Base-by-base conservation (phyloP, 2,888 invertebrate genomes). In the Anarsia innoxiella region DNA sequence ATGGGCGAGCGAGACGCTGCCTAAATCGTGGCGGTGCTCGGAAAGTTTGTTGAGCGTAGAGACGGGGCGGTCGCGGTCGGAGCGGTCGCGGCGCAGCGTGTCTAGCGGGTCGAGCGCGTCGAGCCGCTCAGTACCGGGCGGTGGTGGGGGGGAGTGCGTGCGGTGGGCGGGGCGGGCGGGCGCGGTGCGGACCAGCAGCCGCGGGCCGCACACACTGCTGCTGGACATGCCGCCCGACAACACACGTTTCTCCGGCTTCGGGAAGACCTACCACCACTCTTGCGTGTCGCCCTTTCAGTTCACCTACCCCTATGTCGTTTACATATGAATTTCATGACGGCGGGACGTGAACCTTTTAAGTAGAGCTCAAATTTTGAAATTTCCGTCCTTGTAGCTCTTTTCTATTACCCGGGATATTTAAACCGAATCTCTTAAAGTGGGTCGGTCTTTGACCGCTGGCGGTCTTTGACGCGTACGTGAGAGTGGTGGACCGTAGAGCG, bases 201-300 rank as follows among this genome's bases (percentile, higher is more conserved):
- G n/a, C n/a, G n/a, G n/a, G n/a, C n/a, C n/a, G n/a, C n/a, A n/a
- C n/a, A n/a, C n/a, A n/a, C n/a, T n/a, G n/a, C 70, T 82, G 55
- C 70, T 82, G 55, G 73, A 75, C 56, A 69, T 83, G 74, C 82
- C 80, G 71, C 75, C 75, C 79, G 69, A 66, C 72, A 73, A 75
- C 71, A 69, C 76, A 53, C 80, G 77, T 77, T 84, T 84, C 56
- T 69, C 84, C 49, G 80, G 82, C 74, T 83, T 84, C 66, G 84
- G 84, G 61, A 82, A 83, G 51, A 83, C 80, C 61, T 84, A 84
- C 71, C 84, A 84, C 65, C 82, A 75, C 80, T 84, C 84, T 68
- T 84, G 84, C 66, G 84, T 84, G 67, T 84, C 84, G 54, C 84
- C 84, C 43, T 84, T 84, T 59, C 79, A 83, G 48, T 84, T 84